Evolutionary conservation across 2,888 invertebrate genomes (phyloP).

Genomic region (Athalia rosae): DNA sequence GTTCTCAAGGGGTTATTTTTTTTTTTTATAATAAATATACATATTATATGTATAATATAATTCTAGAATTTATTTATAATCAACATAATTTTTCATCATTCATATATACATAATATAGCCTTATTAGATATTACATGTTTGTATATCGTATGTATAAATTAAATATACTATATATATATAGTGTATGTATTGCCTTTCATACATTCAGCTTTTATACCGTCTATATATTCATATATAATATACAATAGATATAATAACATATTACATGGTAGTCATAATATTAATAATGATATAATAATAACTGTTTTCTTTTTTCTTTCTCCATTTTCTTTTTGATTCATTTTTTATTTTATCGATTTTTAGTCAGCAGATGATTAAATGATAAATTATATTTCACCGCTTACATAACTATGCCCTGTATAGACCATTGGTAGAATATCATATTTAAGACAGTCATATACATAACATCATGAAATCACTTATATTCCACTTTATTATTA

Average conservation of each 20-base stretch:
- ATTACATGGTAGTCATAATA: too few species aligned
- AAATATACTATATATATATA: conserved; percentile 18
- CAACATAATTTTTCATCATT: conserved; percentile 14
- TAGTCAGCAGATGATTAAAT: conserved; percentile 60
- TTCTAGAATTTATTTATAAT: conserved; percentile 13
- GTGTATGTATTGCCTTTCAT: conserved; percentile 39
- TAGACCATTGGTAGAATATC: conserved; percentile 67
- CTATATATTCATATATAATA: background rate
- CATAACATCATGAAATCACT: background rate
- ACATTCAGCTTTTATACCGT: conserved; percentile 33
- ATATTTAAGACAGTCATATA: conserved; percentile 57
- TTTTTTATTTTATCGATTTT: background rate
- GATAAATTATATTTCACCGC: conserved; percentile 49
- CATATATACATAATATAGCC: conserved; percentile 28
- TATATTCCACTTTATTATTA: background rate
- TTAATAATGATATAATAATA: background rate
- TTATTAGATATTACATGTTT: background rate
- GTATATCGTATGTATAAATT: background rate
- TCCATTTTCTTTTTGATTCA: background rate
- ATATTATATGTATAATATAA: too few species aligned
- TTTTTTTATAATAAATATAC: conserved; percentile 35
- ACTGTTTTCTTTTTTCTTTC: background rate
- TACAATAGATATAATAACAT: too few species aligned
- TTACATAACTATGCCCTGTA: conserved; percentile 72
- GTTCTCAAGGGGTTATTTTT: conserved; percentile 5